Evolutionary conservation across 2,888 invertebrate genomes (phyloP), one percentile per base, ranked within the genome.

Genomic region (Mycalesis mineus): DNA sequence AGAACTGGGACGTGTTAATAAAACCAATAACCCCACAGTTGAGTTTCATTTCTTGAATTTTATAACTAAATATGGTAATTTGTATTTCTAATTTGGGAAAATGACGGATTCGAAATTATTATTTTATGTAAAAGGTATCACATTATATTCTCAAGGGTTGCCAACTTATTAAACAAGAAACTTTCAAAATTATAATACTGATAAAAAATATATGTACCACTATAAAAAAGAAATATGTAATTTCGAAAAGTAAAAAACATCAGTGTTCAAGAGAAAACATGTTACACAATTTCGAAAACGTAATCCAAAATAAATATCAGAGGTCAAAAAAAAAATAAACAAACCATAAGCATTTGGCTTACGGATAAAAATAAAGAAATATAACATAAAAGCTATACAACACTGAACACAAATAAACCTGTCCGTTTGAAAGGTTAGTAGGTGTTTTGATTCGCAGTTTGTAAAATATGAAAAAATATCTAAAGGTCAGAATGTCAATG

Each of bases 301-400:
- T 6, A 6, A 29, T 28, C 11, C 22, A 14, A 33, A 47, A 33
- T 15, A 33, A 47, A 8, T 29, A 33, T 5, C 33, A 48, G 15
- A 17, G 36, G 33, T 36, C 17, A 17, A 48, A 17, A 4, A 36
- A 39, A 40, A 50, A 2, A 50, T 29, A 50, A 7, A 29, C 22
- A 49, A 22, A 49, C 36, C n/a, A n/a, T n/a, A 39, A 39, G n/a
- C n/a, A 37, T 9, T 14, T 14, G 6, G 29, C 14, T 14, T n/a
- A n/a, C n/a, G n/a, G n/a, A n/a, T n/a, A 50, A 50, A 50, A 29
- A 50, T 50, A 29, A 28, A 39, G 28, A 50, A 13, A 22, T n/a
- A 22, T 40, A 28, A 39, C n/a, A 3, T 29, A 45, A 13, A 29
- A n/a, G n/a, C 17, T 17, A 42, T 42, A 14, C 6, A 42, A 6